These are phyloP conservation scores for Portevinia maculata DNA, from an alignment of 2,888 invertebrate species.

Conservation along the genomic window DNA sequence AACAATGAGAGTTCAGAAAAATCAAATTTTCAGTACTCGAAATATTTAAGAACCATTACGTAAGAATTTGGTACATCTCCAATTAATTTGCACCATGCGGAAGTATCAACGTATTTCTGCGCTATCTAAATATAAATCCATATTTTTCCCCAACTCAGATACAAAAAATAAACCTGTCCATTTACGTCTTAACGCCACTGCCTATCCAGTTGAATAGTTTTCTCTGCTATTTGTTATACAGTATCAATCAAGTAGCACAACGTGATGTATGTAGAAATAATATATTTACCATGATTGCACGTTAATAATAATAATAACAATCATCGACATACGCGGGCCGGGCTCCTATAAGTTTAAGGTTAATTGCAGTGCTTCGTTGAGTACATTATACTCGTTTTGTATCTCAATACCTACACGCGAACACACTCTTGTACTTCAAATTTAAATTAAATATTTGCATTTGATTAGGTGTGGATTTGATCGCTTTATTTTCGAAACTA, in stretches of 20 bases:
- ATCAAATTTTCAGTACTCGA: no score
- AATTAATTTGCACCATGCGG: neutral
- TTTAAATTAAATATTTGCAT: slow-evolving; percentile 41
- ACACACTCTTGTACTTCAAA: slow-evolving; percentile 14
- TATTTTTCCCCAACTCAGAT: neutral
- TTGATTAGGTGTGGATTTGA: slow-evolving; percentile 19
- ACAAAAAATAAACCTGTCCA: slow-evolving; percentile 30
- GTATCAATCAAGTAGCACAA: slow-evolving; percentile 39
- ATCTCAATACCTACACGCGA: slow-evolving; percentile 2
- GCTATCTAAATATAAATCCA: neutral
- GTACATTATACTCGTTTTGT: neutral
- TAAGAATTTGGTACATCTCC: no score
- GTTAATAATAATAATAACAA: slow-evolving; percentile 51
- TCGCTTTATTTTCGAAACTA: slow-evolving; percentile 3
- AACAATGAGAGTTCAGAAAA: no score
- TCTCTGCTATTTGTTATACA: slow-evolving; percentile 13
- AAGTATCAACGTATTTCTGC: neutral
- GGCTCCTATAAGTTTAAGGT: slow-evolving; percentile 64
- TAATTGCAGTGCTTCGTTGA: slow-evolving; percentile 42
- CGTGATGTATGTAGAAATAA: neutral
- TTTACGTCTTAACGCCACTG: slow-evolving; percentile 22
- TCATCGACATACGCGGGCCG: slow-evolving; percentile 34
- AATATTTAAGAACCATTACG: no score
- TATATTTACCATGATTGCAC: slow-evolving; percentile 34
- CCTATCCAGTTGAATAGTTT: slow-evolving; percentile 44